Percentiles rank a stretch among this genome's conserved stretches.
phyloP scores from a whole-genome alignment of 2,113 vertebrate species.

The Oryzias woworae region DNA sequence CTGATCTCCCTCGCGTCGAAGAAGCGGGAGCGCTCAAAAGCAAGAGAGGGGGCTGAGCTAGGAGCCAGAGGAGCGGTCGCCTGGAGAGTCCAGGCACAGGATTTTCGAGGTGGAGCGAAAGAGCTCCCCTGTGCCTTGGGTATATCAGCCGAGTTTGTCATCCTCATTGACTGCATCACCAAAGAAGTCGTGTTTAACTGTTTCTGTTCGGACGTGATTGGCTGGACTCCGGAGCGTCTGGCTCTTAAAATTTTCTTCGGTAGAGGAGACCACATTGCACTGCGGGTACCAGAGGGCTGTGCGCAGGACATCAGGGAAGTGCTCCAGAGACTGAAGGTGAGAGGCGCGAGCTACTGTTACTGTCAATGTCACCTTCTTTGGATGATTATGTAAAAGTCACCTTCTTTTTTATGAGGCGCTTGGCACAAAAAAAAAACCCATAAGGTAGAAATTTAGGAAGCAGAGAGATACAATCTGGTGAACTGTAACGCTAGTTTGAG shows the following conservation, averaged over 20 bases:
- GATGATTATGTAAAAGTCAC: too few species aligned
- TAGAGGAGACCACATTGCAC: conserved; percentile 86
- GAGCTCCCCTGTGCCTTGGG: conserved; percentile 84
- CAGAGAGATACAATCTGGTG: too few species aligned
- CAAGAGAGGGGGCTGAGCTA: conserved; percentile 80
- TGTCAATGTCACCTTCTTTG: too few species aligned
- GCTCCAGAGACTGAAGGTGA: conserved; percentile 91
- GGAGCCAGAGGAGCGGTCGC: conserved; percentile 81
- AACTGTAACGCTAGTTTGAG: too few species aligned
- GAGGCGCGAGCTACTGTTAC: conserved; percentile 8
- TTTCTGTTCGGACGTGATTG: conserved; percentile 90
- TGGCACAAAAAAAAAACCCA: too few species aligned
- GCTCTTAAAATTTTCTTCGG: conserved; percentile 89
- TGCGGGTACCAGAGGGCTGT: conserved; percentile 79
- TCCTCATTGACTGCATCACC: conserved; percentile 81
- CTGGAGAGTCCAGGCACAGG: conserved; percentile 84
- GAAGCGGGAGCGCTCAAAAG: conserved; percentile 85
- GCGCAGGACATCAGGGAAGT: conserved; percentile 87
- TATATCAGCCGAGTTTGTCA: conserved; percentile 84
- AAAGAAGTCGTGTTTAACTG: conserved; percentile 95
- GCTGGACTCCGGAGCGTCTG: conserved; percentile 85
- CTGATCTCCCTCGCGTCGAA: conserved; percentile 91
- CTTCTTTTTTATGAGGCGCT: too few species aligned
- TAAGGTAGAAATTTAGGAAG: too few species aligned
- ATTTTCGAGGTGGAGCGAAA: conserved; percentile 79